phyloP scores from a whole-genome alignment of 2,113 vertebrate genomes.

The Dicentrarchus labrax region DNA sequence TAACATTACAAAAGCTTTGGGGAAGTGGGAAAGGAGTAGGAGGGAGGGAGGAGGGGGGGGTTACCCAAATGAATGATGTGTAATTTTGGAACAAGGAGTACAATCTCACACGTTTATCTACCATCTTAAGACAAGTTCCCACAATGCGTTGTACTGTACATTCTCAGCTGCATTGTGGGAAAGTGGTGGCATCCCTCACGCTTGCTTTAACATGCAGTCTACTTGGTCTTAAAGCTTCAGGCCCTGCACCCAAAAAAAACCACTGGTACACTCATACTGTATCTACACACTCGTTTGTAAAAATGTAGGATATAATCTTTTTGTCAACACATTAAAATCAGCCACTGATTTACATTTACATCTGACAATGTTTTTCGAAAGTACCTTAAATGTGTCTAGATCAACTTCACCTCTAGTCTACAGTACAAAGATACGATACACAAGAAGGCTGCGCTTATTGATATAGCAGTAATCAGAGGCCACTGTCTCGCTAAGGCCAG shows the following conservation, averaged over 20 bases:
- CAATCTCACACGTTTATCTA: slow-evolving; percentile 78
- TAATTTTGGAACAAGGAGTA: slow-evolving; percentile 79
- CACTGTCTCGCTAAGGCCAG: slow-evolving; percentile 70
- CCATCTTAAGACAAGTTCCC: slow-evolving; percentile 73
- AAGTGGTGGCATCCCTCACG: slow-evolving; percentile 62
- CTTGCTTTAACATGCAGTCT: slow-evolving; percentile 66
- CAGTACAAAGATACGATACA: slow-evolving; percentile 80
- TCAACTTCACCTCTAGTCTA: slow-evolving; percentile 77
- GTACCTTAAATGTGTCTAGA: slow-evolving; percentile 76
- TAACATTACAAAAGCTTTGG: slow-evolving; percentile 85
- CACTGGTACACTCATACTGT: slow-evolving; percentile 29
- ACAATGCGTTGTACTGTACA: slow-evolving; percentile 73
- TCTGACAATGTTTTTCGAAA: slow-evolving; percentile 59
- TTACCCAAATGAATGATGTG: slow-evolving; percentile 74
- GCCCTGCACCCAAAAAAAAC: slow-evolving; percentile 44
- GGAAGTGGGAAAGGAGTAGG: slow-evolving; percentile 56
- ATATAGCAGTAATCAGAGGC: slow-evolving; percentile 71
- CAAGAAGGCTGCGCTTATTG: slow-evolving; percentile 71
- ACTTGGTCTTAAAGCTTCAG: slow-evolving; percentile 75
- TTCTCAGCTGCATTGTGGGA: slow-evolving; percentile 69
- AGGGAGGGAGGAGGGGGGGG: slow-evolving; percentile 20
- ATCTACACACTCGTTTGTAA: slow-evolving; percentile 64
- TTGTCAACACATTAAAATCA: slow-evolving; percentile 73
- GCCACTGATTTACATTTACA: slow-evolving; percentile 77
- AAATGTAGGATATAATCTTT: slow-evolving; percentile 65